These are phyloP conservation scores for Masnerella sp. DNA, from an alignment of 2,888 invertebrate species.

Conservation along the genomic window DNA sequence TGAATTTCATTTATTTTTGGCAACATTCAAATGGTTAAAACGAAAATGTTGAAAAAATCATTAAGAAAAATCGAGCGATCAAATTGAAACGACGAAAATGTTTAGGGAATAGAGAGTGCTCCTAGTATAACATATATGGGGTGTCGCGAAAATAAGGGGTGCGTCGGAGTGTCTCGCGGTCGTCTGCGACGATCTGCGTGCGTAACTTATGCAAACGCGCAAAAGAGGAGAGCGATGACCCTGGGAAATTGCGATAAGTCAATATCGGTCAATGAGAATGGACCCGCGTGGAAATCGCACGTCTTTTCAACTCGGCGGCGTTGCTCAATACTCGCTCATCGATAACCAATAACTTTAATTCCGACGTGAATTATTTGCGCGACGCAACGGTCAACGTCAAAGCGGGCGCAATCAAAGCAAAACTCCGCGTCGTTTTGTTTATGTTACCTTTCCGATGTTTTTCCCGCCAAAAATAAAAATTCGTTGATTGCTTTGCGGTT, in stretches of 20 bases:
- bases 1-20: too few relatives aligned
- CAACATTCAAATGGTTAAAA: too few relatives aligned
- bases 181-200: conserved; percentile 23
- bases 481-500: too few relatives aligned
- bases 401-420: not conserved
- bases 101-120: too few relatives aligned
- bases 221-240: conserved; percentile 35
- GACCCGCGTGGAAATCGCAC: conserved; percentile 26
- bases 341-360: conserved; percentile 31
- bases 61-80: too few relatives aligned
- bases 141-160: too few relatives aligned
- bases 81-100: too few relatives aligned
- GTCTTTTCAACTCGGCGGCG: conserved; percentile 11
- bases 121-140: too few relatives aligned
- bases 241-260: conserved; percentile 46
- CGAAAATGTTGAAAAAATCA: too few relatives aligned
- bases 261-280: conserved; percentile 53
- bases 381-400: not conserved
- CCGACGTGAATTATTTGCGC: conserved; percentile 20
- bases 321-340: conserved; percentile 14
- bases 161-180: conserved; percentile 44
- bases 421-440: not conserved
- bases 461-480: too few relatives aligned
- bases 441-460: too few relatives aligned
- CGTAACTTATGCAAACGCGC: conserved; percentile 33